Conservation (phyloP, 1,140 invertebrate genomes). For the Drosophila subpulchrella region DNA sequence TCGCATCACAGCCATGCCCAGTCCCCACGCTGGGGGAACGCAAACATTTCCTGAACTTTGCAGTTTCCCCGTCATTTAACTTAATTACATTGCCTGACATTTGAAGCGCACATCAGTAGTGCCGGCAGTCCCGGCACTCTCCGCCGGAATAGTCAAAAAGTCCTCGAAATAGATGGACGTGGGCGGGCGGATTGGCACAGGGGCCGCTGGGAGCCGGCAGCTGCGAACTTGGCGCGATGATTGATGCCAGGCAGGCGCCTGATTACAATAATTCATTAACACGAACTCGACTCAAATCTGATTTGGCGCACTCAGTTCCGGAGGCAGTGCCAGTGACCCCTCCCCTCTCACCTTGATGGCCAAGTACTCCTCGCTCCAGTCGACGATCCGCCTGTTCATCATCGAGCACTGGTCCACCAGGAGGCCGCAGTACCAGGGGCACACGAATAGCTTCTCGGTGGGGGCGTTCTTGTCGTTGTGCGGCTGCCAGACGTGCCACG, state of each 20-base stretch:
- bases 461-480: slow-evolving; percentile 91
- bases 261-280: slow-evolving; percentile 76
- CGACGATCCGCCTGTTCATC: slow-evolving; percentile 91
- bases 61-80: slow-evolving; percentile 80
- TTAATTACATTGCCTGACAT: slow-evolving; percentile 77
- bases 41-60: slow-evolving; percentile 73
- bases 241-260: slow-evolving; percentile 64
- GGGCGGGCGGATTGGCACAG: not conserved
- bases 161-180: slow-evolving; percentile 32
- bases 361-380: slow-evolving; percentile 89
- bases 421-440: slow-evolving; percentile 92
- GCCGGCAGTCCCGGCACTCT: slow-evolving; percentile 15
- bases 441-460: slow-evolving; percentile 92
- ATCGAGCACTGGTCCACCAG: slow-evolving; percentile 95
- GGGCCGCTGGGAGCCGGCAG: not conserved
- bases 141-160: slow-evolving; percentile 47
- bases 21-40: slow-evolving; percentile 21
- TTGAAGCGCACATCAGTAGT: slow-evolving; percentile 60
- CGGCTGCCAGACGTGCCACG: slow-evolving; percentile 92
- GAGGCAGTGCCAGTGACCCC: not conserved
- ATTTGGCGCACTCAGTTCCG: slow-evolving; percentile 34
- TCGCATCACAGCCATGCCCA: slow-evolving; percentile 27
- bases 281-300: slow-evolving; percentile 38
- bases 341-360: slow-evolving; percentile 90
- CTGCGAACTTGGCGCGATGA: slow-evolving; percentile 50